Percentiles rank a stretch among this genome's conserved stretches.
Conservation (phyloP, 2,113 vertebrate species). For the Pteropus alecto region DNA sequence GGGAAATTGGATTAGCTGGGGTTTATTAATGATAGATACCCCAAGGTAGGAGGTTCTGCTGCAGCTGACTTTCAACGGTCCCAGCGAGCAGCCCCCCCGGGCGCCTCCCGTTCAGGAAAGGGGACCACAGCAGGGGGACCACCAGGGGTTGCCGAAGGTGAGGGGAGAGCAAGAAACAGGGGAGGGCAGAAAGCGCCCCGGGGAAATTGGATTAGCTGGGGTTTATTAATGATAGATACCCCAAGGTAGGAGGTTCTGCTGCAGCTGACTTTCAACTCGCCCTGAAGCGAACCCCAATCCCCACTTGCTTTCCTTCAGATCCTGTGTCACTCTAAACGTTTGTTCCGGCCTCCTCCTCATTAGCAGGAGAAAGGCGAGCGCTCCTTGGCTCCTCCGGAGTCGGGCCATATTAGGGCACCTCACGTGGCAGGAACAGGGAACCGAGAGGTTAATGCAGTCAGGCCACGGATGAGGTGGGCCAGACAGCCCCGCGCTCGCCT, state of each 20-base stretch:
- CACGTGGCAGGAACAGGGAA: slow-evolving; percentile 1
- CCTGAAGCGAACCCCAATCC: background rate
- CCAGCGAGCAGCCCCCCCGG: too few relatives aligned
- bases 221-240: slow-evolving; percentile 24
- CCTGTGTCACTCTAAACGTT: background rate
- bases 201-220: background rate
- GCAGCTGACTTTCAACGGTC: background rate
- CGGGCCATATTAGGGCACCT: slow-evolving; percentile 59
- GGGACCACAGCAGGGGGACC: background rate
- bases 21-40: slow-evolving; percentile 24
- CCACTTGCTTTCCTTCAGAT: background rate
- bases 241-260: background rate
- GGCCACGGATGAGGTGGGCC: slow-evolving; percentile 49
- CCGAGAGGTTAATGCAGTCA: background rate
- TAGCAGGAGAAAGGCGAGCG: background rate
- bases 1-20: background rate
- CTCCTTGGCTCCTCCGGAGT: background rate
- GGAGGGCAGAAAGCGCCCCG: background rate
- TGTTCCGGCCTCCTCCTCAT: background rate
- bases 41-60: background rate
- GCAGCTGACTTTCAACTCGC: background rate
- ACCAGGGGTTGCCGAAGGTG: background rate
- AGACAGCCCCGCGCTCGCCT: background rate
- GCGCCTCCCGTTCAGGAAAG: too few relatives aligned
- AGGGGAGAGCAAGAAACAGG: background rate